These are phyloP conservation scores for Macrotrachela quadricornifera DNA, from an alignment of 1,140 invertebrate genomes.

Conservation along the genomic window DNA sequence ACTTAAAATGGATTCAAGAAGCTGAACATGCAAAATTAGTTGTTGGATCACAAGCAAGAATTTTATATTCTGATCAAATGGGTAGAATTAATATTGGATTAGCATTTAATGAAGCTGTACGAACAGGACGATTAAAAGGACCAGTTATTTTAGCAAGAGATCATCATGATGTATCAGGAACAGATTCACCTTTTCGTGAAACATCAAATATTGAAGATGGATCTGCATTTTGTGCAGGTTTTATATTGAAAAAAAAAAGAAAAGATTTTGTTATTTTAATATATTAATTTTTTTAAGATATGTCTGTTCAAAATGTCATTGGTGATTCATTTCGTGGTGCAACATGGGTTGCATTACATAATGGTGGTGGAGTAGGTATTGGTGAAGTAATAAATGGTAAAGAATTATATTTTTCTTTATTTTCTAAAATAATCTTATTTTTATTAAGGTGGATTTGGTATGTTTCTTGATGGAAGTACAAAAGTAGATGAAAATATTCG, in stretches of 20 bases:
- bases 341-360: constrained; percentile 47
- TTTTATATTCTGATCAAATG: constrained; percentile 41
- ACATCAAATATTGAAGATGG: constrained; percentile 47
- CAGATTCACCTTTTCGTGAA: constrained; percentile 45
- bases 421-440: too few relatives aligned
- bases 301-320: constrained; percentile 46
- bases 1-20: constrained; percentile 41
- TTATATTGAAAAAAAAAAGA: background rate
- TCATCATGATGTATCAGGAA: constrained; percentile 48
- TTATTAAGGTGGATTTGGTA: constrained; percentile 37
- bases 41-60: constrained; percentile 42
- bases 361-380: constrained; percentile 48
- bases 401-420: too few relatives aligned
- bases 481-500: constrained; percentile 33
- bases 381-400: constrained; percentile 43
- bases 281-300: constrained; percentile 29
- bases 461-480: constrained; percentile 41
- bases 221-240: constrained; percentile 41
- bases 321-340: constrained; percentile 45
- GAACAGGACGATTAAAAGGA: constrained; percentile 29
- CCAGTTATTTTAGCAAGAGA: constrained; percentile 43
- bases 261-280: background rate
- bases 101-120: constrained; percentile 42
- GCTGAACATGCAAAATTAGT: constrained; percentile 40
- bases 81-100: constrained; percentile 36